phyloP scores from a whole-genome alignment of 2,888 invertebrate species.

The Drosophila peninsularis region DNA sequence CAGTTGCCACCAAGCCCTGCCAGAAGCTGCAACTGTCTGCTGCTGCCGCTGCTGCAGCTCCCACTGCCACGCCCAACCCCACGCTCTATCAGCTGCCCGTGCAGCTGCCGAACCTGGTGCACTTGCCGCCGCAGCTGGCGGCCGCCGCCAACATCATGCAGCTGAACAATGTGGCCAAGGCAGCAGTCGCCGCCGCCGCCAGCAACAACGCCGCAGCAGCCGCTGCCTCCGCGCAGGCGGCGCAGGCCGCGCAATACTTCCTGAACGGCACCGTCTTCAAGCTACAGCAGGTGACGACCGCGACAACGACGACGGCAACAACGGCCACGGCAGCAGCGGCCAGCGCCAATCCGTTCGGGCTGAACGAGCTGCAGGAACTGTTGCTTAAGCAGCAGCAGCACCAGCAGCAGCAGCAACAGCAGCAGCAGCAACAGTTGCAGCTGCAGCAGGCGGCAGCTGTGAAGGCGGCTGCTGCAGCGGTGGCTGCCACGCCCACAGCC shows the following conservation, averaged over 20 bases:
- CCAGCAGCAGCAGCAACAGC: slow-evolving; percentile 65
- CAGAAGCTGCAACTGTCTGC: slow-evolving; percentile 48
- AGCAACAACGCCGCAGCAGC: slow-evolving; percentile 68
- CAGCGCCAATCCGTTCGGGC: slow-evolving; percentile 76
- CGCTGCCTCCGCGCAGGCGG: slow-evolving; percentile 75
- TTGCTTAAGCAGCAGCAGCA: slow-evolving; percentile 79
- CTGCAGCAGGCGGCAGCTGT: slow-evolving; percentile 52
- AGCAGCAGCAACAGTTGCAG: slow-evolving; percentile 58
- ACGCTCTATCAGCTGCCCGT: slow-evolving; percentile 87
- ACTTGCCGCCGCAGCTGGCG: slow-evolving; percentile 87
- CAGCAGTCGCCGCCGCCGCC: slow-evolving; percentile 79
- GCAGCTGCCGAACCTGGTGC: slow-evolving; percentile 88
- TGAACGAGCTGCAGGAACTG: slow-evolving; percentile 78
- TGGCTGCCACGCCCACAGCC: slow-evolving; percentile 37
- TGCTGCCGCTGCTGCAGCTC: slow-evolving; percentile 33
- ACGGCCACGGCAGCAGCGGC: slow-evolving; percentile 77
- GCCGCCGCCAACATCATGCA: slow-evolving; percentile 85
- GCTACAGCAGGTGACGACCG: slow-evolving; percentile 82
- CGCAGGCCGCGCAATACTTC: slow-evolving; percentile 83
- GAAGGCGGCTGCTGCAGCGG: slow-evolving; percentile 54
- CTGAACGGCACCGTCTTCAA: slow-evolving; percentile 85
- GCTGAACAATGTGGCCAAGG: slow-evolving; percentile 78
- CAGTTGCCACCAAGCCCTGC: slow-evolving; percentile 44
- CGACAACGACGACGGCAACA: slow-evolving; percentile 81
- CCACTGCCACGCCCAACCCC: slow-evolving; percentile 58